Percentiles rank a stretch among this genome's conserved stretches.
These are phyloP conservation scores for Harpagifer antarcticus DNA, from an alignment of 2,797 vertebrate genomes.

Conservation along the genomic window DNA sequence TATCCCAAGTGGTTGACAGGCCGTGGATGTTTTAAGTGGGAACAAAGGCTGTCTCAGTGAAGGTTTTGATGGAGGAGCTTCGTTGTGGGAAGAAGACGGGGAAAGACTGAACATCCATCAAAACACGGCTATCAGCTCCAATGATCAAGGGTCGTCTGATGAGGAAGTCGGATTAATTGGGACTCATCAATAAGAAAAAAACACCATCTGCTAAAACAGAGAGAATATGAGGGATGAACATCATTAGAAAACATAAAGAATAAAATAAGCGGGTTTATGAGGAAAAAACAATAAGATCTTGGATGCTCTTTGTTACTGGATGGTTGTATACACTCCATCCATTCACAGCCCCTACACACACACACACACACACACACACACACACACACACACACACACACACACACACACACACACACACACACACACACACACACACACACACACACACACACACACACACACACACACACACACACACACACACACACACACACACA, in stretches of 20 bases:
- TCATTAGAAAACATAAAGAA: constrained; percentile 63
- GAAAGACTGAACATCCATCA: constrained; percentile 61
- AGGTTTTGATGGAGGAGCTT: constrained; percentile 44
- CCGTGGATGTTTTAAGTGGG: constrained; percentile 46
- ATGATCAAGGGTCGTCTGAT: constrained; percentile 67
- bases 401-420: neutral
- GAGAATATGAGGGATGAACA: constrained; percentile 57
- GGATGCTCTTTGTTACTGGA: constrained; percentile 16
- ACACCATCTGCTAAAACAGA: constrained; percentile 53
- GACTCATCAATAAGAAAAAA: constrained; percentile 69
- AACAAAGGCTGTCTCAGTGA: constrained; percentile 64
- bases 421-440: no score
- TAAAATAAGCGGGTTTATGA: constrained; percentile 36
- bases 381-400: neutral
- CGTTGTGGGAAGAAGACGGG: constrained; percentile 60
- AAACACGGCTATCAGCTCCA: constrained; percentile 63
- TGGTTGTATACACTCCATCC: neutral
- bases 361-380: no score
- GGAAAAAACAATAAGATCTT: constrained; percentile 15
- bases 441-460: no score
- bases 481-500: no score
- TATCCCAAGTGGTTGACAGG: constrained; percentile 45
- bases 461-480: no score
- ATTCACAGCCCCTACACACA: no score
- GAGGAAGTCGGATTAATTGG: constrained; percentile 72